These are phyloP conservation scores for Porites lutea DNA, from an alignment of 64 coral and sea anemone species.

Conservation along the genomic window DNA sequence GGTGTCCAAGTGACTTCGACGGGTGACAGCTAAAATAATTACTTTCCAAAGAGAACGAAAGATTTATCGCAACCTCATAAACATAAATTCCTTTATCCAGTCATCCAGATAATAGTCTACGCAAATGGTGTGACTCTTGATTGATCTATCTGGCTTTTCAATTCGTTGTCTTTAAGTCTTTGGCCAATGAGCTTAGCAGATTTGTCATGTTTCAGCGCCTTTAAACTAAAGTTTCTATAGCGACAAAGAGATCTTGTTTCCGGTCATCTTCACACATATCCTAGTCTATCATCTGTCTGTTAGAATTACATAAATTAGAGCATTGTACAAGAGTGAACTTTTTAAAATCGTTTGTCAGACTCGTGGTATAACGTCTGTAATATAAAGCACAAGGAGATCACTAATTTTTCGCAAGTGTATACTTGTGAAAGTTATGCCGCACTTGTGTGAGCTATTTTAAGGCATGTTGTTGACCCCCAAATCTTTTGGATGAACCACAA, in stretches of 20 bases:
- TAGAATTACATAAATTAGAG: not conserved
- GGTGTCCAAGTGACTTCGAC: not conserved
- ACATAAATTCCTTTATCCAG: constrained; percentile 13
- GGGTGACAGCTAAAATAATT: not conserved
- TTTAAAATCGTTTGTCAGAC: not conserved
- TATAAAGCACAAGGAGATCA: too few species aligned
- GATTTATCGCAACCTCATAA: not conserved
- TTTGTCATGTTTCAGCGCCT: constrained; percentile 3
- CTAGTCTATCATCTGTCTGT: not conserved
- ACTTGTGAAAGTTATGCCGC: too few species aligned
- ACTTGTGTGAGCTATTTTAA: too few species aligned
- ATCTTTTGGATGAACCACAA: too few species aligned
- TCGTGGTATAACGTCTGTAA: too few species aligned
- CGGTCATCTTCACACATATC: not conserved
- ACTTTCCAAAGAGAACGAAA: constrained; percentile 1
- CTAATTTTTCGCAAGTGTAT: too few species aligned
- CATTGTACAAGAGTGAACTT: not conserved
- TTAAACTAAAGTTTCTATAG: constrained; percentile 16
- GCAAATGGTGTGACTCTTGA: constrained; percentile 16
- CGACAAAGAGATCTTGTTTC: not conserved
- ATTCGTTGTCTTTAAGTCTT: not conserved
- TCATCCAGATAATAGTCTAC: constrained; percentile 33
- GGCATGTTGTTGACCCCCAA: too few species aligned
- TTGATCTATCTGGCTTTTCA: not conserved
- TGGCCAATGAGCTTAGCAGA: constrained; percentile 26